These are phyloP conservation scores for Apamea epomidion DNA, from an alignment of 2,888 invertebrate genomes.

Conservation along the genomic window DNA sequence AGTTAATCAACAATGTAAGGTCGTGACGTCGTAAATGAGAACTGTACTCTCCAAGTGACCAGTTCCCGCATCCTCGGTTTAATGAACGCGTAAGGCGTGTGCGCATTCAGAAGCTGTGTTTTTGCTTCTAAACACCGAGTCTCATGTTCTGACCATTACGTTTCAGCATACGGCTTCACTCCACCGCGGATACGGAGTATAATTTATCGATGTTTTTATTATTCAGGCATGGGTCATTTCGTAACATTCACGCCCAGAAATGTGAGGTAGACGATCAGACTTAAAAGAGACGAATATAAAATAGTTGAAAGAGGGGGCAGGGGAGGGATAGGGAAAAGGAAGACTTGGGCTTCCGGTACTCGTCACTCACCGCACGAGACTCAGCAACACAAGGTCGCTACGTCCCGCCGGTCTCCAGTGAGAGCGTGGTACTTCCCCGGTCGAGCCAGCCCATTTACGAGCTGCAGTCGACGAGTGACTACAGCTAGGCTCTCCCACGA, in stretches of 20 bases:
- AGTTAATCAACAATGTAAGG: background rate
- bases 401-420: background rate
- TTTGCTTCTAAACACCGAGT: background rate
- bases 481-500: background rate
- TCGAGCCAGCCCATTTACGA: conserved; percentile 1
- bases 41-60: background rate
- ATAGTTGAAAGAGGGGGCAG: background rate
- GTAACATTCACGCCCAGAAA: background rate
- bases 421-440: conserved; percentile 5
- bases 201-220: background rate
- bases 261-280: background rate
- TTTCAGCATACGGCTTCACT: conserved; percentile 18
- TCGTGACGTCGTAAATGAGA: background rate
- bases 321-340: too few species aligned
- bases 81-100: conserved; percentile 2
- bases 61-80: background rate
- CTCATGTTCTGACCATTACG: background rate
- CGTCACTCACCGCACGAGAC: background rate
- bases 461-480: background rate
- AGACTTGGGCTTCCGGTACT: background rate
- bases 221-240: background rate
- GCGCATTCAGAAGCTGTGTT: background rate
- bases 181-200: background rate
- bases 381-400: background rate
- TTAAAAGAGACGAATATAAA: background rate